These are phyloP conservation scores for Helicoverpa assulta DNA, from an alignment of 2,888 invertebrate species.

Conservation along the genomic window DNA sequence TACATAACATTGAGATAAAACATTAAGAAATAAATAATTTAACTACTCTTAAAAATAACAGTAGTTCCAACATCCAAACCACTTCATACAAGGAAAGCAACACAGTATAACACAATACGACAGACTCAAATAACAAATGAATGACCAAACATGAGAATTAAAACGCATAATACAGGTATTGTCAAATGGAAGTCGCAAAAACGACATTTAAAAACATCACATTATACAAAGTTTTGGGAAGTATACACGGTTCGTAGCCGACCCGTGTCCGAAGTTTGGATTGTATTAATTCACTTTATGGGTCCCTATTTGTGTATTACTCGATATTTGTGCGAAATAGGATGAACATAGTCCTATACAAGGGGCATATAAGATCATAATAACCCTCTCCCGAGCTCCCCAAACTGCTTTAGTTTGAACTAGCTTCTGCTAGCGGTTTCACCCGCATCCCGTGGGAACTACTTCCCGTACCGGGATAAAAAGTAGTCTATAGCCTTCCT, in stretches of 20 bases:
- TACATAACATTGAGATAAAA: too few species aligned
- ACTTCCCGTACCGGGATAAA: too few species aligned
- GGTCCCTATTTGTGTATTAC: slow-evolving; percentile 24
- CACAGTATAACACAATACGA: slow-evolving; percentile 20
- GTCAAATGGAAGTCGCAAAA: slow-evolving; percentile 68
- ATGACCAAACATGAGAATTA: slow-evolving; percentile 52
- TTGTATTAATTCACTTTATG: slow-evolving; percentile 56
- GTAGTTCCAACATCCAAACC: background rate
- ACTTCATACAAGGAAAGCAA: slow-evolving; percentile 5
- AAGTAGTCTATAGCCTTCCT: too few species aligned
- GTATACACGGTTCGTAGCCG: slow-evolving; percentile 44
- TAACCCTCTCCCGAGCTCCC: too few species aligned
- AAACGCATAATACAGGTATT: slow-evolving; percentile 73
- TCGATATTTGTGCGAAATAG: slow-evolving; percentile 40
- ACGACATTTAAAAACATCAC: slow-evolving; percentile 65
- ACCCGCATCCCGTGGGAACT: too few species aligned
- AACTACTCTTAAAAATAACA: background rate
- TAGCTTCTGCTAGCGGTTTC: too few species aligned
- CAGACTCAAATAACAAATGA: slow-evolving; percentile 42
- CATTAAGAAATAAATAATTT: background rate
- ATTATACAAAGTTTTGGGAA: slow-evolving; percentile 65
- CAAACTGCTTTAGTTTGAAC: too few species aligned
- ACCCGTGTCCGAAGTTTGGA: slow-evolving; percentile 48
- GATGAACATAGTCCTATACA: too few species aligned
- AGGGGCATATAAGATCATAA: too few species aligned